Evolutionary conservation across 1,140 invertebrate genomes (phyloP).

Genomic region (Thalassaphorura encarpata): DNA sequence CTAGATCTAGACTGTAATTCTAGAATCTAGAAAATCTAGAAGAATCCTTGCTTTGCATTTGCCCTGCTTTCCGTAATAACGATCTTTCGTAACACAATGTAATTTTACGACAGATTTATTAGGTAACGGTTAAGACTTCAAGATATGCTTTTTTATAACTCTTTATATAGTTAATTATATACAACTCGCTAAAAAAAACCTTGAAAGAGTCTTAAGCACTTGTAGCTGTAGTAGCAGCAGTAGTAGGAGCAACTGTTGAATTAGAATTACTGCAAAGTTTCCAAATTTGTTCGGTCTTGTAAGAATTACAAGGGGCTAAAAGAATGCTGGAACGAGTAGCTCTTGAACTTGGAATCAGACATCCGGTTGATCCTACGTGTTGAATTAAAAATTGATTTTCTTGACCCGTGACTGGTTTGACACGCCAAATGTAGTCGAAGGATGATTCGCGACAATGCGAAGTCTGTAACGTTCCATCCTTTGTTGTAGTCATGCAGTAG

Average conservation of each 20-base stretch:
- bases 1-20: too few species aligned
- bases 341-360: conserved; percentile 17
- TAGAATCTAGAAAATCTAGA: too few species aligned
- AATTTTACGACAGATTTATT: background rate
- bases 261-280: too few species aligned
- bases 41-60: too few species aligned
- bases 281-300: conserved; percentile 30
- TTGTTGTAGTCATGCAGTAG: conserved; percentile 11
- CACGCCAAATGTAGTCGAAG: conserved; percentile 24
- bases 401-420: conserved; percentile 19
- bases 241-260: too few species aligned
- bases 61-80: too few species aligned
- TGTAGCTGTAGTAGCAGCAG: background rate
- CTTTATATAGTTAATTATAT: background rate
- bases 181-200: background rate
- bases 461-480: conserved; percentile 7
- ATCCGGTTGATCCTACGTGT: conserved; percentile 17
- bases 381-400: conserved; percentile 16
- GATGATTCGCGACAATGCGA: conserved; percentile 1
- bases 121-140: background rate
- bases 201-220: background rate
- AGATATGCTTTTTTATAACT: background rate
- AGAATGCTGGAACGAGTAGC: conserved; percentile 2
- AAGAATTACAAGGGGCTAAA: conserved; percentile 22
- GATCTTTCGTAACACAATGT: background rate